These are phyloP conservation scores for Lipotes vexillifer DNA, from an alignment of 2,113 vertebrate genomes.

Conservation along the genomic window DNA sequence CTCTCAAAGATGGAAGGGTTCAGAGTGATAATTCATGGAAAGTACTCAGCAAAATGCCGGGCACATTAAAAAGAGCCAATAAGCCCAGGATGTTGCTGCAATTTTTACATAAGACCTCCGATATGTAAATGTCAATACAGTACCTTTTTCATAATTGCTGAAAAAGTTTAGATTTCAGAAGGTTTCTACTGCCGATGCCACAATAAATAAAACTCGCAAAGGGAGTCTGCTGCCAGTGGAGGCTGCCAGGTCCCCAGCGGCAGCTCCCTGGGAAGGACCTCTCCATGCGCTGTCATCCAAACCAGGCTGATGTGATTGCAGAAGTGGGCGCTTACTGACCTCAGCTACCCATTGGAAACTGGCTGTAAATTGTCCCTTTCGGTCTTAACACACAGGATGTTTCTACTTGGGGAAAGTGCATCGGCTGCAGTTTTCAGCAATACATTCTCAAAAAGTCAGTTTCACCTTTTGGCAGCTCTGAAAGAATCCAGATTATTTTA, in stretches of 20 bases:
- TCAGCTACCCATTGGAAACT: conserved; percentile 63
- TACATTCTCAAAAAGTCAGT: conserved; percentile 75
- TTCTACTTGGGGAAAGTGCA: conserved; percentile 68
- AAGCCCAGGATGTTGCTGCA: neutral
- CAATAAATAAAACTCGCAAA: neutral
- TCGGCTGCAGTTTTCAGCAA: conserved; percentile 73
- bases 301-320: conserved; percentile 33
- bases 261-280: neutral
- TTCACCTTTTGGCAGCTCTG: conserved; percentile 76
- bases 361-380: conserved; percentile 67
- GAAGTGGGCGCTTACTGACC: conserved; percentile 50
- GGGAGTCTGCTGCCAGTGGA: neutral
- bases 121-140: neutral
- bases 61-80: neutral
- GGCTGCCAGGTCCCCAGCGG: neutral
- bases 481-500: conserved; percentile 57
- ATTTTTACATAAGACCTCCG: neutral
- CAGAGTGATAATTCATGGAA: neutral
- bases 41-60: neutral
- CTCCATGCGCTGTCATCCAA: neutral
- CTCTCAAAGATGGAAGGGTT: neutral
- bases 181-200: neutral
- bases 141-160: neutral
- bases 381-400: conserved; percentile 64
- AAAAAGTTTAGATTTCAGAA: neutral